A percentile compares a stretch with the other conserved stretches of the same genome.
phyloP scores from a whole-genome alignment of 2,888 invertebrate genomes.

The Cabera pusaria region DNA sequence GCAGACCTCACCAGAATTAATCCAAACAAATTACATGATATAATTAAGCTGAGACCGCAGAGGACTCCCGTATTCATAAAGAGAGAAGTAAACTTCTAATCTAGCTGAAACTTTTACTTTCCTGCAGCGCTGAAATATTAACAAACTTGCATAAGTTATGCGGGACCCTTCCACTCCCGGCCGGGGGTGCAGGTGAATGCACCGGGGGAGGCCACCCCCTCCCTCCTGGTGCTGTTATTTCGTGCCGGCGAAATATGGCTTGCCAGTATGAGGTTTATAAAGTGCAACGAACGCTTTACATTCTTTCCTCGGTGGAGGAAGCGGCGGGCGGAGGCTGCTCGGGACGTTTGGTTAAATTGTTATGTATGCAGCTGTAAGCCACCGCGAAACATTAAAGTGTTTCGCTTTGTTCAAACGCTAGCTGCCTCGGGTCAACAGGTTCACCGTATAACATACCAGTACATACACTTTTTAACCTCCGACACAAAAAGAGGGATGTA shows the following conservation, averaged over 20 bases:
- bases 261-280: slow-evolving; percentile 36
- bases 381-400: slow-evolving; percentile 13
- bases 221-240: slow-evolving; percentile 40
- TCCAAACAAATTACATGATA: slow-evolving; percentile 35
- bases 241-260: slow-evolving; percentile 41
- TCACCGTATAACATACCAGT: not conserved
- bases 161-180: slow-evolving; percentile 32
- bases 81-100: slow-evolving; percentile 24
- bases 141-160: slow-evolving; percentile 76
- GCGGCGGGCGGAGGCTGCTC: slow-evolving; percentile 19
- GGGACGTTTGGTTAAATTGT: slow-evolving; percentile 27
- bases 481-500: no score
- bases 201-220: slow-evolving; percentile 40
- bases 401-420: slow-evolving; percentile 4
- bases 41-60: slow-evolving; percentile 36
- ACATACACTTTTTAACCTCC: no score
- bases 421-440: not conserved
- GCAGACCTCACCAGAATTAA: slow-evolving; percentile 27
- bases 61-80: slow-evolving; percentile 26
- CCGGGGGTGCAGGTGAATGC: slow-evolving; percentile 58
- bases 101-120: slow-evolving; percentile 65
- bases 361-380: slow-evolving; percentile 15
- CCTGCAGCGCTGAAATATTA: slow-evolving; percentile 73
- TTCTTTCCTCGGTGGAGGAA: slow-evolving; percentile 44
- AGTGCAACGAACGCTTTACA: slow-evolving; percentile 48